phyloP scores from a whole-genome alignment of 2,113 vertebrate genomes.

The Rhagologus leucostigma region DNA sequence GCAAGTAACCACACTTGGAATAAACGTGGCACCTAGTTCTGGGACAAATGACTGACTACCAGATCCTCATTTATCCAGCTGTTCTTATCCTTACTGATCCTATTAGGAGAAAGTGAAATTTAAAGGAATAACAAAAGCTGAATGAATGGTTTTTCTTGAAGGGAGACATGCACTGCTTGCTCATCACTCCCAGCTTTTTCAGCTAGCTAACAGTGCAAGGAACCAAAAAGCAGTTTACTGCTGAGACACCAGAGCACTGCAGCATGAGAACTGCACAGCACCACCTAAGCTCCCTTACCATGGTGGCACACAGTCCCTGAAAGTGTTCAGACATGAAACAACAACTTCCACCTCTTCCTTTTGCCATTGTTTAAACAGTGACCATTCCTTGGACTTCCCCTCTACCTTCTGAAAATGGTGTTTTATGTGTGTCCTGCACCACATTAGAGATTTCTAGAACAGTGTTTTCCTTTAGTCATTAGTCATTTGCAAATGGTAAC shows the following conservation, averaged over 20 bases:
- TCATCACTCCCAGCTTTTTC: constrained; percentile 13
- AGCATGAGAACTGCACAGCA: not conserved
- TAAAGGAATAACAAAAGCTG: constrained; percentile 9
- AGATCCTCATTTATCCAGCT: not conserved
- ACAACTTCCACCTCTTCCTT: not conserved
- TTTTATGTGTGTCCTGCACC: not conserved
- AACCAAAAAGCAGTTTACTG: constrained; percentile 27
- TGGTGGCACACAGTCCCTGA: accelerated
- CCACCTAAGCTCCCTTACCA: not conserved
- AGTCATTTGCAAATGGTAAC: not conserved
- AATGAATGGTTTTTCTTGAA: not conserved
- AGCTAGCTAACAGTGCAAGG: constrained; percentile 9
- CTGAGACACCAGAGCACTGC: constrained; percentile 17
- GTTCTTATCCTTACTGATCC: not conserved
- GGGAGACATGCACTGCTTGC: not conserved
- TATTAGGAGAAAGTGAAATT: not conserved
- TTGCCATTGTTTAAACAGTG: not conserved
- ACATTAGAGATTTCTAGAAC: not conserved
- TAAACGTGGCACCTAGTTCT: not conserved
- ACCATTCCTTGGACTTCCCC: not conserved
- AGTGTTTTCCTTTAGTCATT: not conserved
- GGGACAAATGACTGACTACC: not conserved
- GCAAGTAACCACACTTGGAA: not conserved
- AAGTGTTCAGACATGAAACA: not conserved
- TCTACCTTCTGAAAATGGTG: not conserved